These are phyloP conservation scores for Drosophila peninsularis DNA, from an alignment of 2,888 invertebrate genomes.

Conservation along the genomic window DNA sequence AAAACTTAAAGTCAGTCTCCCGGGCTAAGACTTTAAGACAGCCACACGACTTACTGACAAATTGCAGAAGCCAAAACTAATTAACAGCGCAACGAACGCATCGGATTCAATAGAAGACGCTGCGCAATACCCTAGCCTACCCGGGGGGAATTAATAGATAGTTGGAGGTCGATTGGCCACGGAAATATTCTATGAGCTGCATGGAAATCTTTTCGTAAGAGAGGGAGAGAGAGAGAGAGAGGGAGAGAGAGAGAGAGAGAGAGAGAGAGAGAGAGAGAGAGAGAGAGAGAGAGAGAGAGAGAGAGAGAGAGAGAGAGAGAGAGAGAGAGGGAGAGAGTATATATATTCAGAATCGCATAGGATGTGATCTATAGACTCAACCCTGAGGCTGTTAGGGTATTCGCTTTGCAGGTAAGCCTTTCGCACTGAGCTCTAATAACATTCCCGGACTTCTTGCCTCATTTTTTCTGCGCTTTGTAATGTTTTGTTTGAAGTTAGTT, in stretches of 20 bases:
- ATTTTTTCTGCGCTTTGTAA: constrained; percentile 16
- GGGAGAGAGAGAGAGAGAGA: neutral
- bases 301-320: neutral
- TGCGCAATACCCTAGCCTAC: constrained; percentile 24
- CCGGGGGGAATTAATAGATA: neutral
- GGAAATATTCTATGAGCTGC: too few species aligned
- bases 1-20: constrained; percentile 63
- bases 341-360: neutral
- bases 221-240: neutral
- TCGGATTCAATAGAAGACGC: constrained; percentile 33
- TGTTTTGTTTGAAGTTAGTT: constrained; percentile 74
- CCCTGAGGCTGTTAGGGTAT: constrained; percentile 36
- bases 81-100: constrained; percentile 61
- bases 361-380: constrained; percentile 5
- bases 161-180: neutral
- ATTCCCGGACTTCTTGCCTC: constrained; percentile 40
- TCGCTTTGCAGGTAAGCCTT: constrained; percentile 51
- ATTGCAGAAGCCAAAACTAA: constrained; percentile 68
- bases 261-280: too few species aligned
- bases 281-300: too few species aligned
- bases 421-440: constrained; percentile 68
- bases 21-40: constrained; percentile 73
- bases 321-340: too few species aligned
- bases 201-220: neutral
- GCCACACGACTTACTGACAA: constrained; percentile 59